Evolutionary conservation across 2,113 vertebrate species (phyloP).

Genomic region (Tetrax tetrax): DNA sequence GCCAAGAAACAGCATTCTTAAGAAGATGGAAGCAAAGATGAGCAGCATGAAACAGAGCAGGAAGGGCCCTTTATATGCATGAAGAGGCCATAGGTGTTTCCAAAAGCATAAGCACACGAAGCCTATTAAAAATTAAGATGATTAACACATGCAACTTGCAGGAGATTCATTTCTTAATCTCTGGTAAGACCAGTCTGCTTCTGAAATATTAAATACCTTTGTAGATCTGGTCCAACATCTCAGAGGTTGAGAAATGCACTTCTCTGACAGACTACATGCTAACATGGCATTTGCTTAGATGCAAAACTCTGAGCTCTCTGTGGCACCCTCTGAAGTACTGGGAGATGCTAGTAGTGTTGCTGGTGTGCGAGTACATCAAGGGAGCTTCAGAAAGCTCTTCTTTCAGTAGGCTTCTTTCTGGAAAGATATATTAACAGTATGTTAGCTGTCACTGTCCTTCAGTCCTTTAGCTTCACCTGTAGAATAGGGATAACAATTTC

Average conservation of each 20-base stretch:
- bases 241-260: neutral
- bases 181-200: neutral
- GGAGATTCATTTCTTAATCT: neutral
- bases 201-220: neutral
- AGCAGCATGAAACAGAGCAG: neutral
- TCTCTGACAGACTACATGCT: neutral
- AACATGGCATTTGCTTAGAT: neutral
- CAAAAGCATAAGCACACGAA: neutral
- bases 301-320: neutral
- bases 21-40: neutral
- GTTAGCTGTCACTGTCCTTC: neutral
- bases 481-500: neutral
- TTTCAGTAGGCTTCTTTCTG: neutral
- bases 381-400: neutral
- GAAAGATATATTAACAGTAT: neutral
- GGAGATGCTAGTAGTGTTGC: neutral
- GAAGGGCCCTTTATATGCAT: neutral
- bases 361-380: neutral
- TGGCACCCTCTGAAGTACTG: neutral
- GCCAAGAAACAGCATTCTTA: neutral
- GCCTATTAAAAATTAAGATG: neutral
- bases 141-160: neutral
- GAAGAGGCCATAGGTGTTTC: neutral
- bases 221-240: neutral
- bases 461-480: neutral